These are phyloP conservation scores for Standfussiana lucernea DNA, from an alignment of 2,888 invertebrate genomes.

Conservation along the genomic window DNA sequence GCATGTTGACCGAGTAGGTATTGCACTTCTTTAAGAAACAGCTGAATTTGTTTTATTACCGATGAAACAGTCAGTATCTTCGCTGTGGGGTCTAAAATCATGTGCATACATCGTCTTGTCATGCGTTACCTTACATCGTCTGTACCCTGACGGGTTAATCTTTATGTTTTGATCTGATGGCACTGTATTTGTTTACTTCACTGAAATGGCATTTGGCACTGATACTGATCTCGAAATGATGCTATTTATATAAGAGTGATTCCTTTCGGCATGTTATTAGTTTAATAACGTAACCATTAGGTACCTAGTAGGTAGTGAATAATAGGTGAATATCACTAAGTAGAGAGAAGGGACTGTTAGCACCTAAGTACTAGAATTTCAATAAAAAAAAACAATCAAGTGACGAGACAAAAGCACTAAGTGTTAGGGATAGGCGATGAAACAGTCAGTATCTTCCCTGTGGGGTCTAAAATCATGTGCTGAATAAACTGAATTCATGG, in stretches of 20 bases:
- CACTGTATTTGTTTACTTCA: constrained; percentile 9
- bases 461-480: background rate
- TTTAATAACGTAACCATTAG: background rate
- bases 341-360: background rate
- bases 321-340: background rate
- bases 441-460: background rate
- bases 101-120: background rate
- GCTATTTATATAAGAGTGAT: background rate
- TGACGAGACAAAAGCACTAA: background rate
- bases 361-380: background rate
- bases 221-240: constrained; percentile 14
- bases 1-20: background rate
- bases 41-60: background rate
- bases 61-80: background rate
- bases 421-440: no score
- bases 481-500: background rate
- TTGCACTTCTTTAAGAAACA: background rate
- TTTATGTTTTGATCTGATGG: background rate
- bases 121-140: no score
- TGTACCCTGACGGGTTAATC: background rate
- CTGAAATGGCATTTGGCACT: constrained; percentile 10
- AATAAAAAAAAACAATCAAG: no score
- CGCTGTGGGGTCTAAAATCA: background rate
- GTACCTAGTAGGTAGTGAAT: background rate
- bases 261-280: background rate